phyloP scores from a whole-genome alignment of 2,888 invertebrate genomes.

The Apodemia mormo region DNA sequence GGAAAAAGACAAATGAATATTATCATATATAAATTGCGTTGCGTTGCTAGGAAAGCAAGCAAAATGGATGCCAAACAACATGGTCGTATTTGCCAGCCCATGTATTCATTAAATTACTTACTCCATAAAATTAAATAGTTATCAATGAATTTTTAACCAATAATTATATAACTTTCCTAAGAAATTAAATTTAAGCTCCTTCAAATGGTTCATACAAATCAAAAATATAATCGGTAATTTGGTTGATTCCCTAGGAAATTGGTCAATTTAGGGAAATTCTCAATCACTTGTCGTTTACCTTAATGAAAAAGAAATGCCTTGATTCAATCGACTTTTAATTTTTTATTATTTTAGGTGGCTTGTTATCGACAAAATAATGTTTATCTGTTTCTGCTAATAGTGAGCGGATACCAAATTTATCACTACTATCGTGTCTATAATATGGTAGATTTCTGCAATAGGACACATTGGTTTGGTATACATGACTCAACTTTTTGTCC shows the following conservation, averaged over 20 bases:
- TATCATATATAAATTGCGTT: too few species aligned
- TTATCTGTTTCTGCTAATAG: too few species aligned
- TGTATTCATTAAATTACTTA: too few species aligned
- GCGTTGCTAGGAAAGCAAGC: too few species aligned
- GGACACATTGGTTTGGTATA: too few species aligned
- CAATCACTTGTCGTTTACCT: neutral
- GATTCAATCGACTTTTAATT: slow-evolving; percentile 8
- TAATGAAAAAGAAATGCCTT: neutral
- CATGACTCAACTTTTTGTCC: too few species aligned
- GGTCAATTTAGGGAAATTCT: neutral
- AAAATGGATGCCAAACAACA: too few species aligned
- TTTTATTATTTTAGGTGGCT: neutral
- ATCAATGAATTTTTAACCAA: neutral
- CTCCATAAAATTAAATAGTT: too few species aligned
- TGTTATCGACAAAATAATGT: too few species aligned
- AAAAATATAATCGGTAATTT: slow-evolving; percentile 3
- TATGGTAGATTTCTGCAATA: slow-evolving; percentile 25
- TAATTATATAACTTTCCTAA: neutral
- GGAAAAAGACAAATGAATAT: too few species aligned
- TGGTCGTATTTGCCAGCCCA: too few species aligned
- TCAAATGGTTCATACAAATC: neutral
- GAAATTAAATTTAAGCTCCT: neutral
- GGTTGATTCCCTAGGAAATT: neutral
- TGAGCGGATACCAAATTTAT: slow-evolving; percentile 12
- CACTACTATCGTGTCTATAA: neutral